Evolutionary conservation across 2,888 invertebrate species (phyloP).

Genomic region (Lasioglossum lativentre): DNA sequence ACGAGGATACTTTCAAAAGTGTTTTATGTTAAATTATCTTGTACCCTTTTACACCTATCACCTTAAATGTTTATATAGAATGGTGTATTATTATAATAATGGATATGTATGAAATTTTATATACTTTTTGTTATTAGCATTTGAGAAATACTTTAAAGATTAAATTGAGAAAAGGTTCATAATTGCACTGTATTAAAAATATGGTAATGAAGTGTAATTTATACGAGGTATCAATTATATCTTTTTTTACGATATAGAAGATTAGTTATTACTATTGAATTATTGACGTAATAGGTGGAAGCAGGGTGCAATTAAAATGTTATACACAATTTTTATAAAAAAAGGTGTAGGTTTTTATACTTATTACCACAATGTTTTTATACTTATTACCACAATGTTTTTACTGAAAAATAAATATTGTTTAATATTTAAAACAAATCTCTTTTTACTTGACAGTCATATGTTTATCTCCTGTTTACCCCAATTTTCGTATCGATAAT

Average conservation of each 20-base stretch:
- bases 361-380: constrained; percentile 28
- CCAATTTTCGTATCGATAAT: neutral
- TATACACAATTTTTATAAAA: constrained; percentile 31
- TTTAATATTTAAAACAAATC: neutral
- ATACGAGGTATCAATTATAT: neutral
- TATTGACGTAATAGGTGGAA: constrained; percentile 10
- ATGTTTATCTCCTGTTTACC: neutral
- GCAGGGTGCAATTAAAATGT: constrained; percentile 18
- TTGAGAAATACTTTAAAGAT: constrained; percentile 9
- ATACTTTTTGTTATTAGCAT: neutral
- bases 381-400: constrained; percentile 23
- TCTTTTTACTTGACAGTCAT: neutral
- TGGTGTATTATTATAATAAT: neutral
- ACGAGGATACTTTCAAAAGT: neutral
- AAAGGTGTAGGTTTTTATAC: constrained; percentile 40
- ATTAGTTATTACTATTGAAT: constrained; percentile 20
- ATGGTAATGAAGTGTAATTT: neutral
- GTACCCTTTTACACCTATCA: neutral
- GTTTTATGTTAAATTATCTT: neutral
- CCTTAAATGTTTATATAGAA: neutral
- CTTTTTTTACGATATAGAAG: neutral
- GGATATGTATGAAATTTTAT: neutral
- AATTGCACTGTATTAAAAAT: neutral
- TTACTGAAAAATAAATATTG: constrained; percentile 40
- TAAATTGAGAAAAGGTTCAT: neutral